Evolutionary conservation across 2,888 invertebrate species (phyloP), one percentile per base, ranked within the genome.

Genomic region (Drosophila phalerata): DNA sequence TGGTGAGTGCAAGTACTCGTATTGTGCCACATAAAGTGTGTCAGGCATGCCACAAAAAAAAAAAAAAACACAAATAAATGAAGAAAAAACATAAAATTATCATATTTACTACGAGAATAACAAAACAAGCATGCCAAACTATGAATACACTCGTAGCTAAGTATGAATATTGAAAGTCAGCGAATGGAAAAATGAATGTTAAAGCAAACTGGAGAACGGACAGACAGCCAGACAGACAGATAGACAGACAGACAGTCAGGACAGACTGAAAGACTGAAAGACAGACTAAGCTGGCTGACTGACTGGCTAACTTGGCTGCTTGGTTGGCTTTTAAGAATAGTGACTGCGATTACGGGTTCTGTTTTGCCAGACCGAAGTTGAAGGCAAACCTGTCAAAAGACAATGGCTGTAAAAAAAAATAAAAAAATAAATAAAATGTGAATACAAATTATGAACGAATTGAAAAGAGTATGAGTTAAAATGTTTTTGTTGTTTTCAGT

Each of bases 361-460:
- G 76, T 56, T 66, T 66, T 75, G 73, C 56, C 80, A 72, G 81
- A 67, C 71, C 81, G 86, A 85, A 88, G 85, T 85, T 86, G 89
- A 89, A 86, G 85, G 85, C 83, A 80, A 89, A 89, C 85, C 53
- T 88, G 81, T 81, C 89, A 87, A 84, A 84, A 88, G 89, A 85
- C 84, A 85, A 85, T 89, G 87, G 76, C 76, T 69, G 30, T 58
- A 62, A 53, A 62, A 53, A 13, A 60, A 40, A 60, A 30, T 28
- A 4, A 28, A 30, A 42, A 10, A 22, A 48, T 5, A 51, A 49
- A 34, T 5, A 38, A 70, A 66, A 53, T 60, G 65, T 69, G 79
- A 61, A 66, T 61, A 60, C 60, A 60, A 63, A 69, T 75, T 75
- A 69, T 75, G 69, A 69, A 45, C 57, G 47, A 34, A 43, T 56